Percentiles rank a stretch among this genome's conserved stretches.
phyloP scores from a whole-genome alignment of 2,888 invertebrate species.

The Brachypalpus laphriformis region DNA sequence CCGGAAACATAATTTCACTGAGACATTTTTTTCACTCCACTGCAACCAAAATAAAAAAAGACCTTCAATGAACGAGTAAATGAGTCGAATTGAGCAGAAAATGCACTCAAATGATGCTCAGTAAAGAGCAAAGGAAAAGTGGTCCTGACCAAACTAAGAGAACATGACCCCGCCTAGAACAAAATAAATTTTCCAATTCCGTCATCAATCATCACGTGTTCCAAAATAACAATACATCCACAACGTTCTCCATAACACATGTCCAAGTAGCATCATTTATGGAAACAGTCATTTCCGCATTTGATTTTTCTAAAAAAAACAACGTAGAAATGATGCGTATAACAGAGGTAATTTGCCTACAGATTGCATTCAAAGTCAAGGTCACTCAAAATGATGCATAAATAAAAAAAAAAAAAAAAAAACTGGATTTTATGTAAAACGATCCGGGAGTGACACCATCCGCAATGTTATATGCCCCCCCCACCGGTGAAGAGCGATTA shows the following conservation, averaged over 20 bases:
- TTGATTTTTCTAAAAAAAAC: neutral
- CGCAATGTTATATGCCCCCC: too few relatives aligned
- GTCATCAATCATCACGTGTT: constrained; percentile 17
- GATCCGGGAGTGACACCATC: neutral
- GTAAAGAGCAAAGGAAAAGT: neutral
- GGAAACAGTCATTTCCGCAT: neutral
- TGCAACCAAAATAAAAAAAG: neutral
- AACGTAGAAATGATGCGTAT: neutral
- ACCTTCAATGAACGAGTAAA: neutral
- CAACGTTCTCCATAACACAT: neutral
- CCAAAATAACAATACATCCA: neutral
- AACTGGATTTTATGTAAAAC: neutral
- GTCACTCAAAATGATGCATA: constrained; percentile 12
- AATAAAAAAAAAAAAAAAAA: neutral
- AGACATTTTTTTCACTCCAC: neutral
- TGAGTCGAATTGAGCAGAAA: neutral
- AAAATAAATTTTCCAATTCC: neutral
- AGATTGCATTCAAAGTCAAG: constrained; percentile 28
- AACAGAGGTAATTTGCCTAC: neutral
- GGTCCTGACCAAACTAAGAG: neutral
- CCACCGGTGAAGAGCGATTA: neutral
- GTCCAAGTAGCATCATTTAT: neutral
- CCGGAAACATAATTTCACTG: neutral
- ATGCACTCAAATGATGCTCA: neutral
- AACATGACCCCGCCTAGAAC: constrained; percentile 9